phyloP scores from a whole-genome alignment of 2,113 vertebrate genomes.

The Nibea coibor region DNA sequence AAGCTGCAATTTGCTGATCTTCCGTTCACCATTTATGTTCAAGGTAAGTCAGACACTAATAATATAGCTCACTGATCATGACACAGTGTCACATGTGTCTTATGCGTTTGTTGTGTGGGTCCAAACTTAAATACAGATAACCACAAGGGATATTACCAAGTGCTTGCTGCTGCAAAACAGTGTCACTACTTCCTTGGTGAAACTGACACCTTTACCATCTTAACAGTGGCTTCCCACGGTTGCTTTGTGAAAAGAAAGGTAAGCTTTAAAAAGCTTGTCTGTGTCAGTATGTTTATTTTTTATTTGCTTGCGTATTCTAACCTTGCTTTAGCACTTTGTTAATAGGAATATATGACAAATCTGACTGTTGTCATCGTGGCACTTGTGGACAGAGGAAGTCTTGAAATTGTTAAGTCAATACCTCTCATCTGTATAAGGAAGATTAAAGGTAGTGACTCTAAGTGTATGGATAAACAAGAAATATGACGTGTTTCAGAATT shows the following conservation, averaged over 20 bases:
- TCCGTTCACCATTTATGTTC: slow-evolving; percentile 53
- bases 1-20: slow-evolving; percentile 43
- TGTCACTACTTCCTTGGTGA: slow-evolving; percentile 60
- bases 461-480: background rate
- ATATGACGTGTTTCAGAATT: background rate
- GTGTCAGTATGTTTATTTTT: background rate
- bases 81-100: background rate
- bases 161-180: slow-evolving; percentile 18
- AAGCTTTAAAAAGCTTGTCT: background rate
- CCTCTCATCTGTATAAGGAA: slow-evolving; percentile 40
- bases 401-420: slow-evolving; percentile 38
- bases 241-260: slow-evolving; percentile 69
- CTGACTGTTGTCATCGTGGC: slow-evolving; percentile 52
- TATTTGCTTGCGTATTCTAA: background rate
- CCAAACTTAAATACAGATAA: slow-evolving; percentile 33
- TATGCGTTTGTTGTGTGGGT: background rate
- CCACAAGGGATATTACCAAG: slow-evolving; percentile 43
- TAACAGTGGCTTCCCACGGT: slow-evolving; percentile 43
- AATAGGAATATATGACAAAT: slow-evolving; percentile 30
- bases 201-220: slow-evolving; percentile 31
- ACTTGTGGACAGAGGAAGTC: slow-evolving; percentile 5
- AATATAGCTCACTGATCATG: fast-evolving
- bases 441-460: slow-evolving; percentile 24
- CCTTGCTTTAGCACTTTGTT: background rate
- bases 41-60: slow-evolving; percentile 43